A percentile compares a stretch with the other conserved stretches of the same genome.
Conservation (phyloP, 2,797 vertebrate genomes). For the Lagodon rhomboides region DNA sequence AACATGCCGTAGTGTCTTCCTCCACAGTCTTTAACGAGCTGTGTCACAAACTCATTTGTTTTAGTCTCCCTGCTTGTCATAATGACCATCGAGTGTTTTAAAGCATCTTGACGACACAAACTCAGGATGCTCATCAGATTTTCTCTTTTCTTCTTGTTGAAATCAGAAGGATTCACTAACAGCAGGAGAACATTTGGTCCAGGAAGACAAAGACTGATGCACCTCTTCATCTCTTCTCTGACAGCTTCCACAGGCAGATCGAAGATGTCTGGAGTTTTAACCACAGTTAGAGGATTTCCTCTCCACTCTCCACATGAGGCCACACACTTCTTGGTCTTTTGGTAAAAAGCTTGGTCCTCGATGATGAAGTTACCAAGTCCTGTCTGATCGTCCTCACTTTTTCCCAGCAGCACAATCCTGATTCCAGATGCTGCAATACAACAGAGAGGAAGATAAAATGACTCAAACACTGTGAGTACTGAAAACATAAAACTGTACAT, state of each 20-base stretch:
- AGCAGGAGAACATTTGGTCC: conserved; percentile 60
- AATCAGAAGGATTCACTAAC: conserved; percentile 42
- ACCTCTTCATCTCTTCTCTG: neutral
- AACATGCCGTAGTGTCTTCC: neutral
- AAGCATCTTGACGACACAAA: conserved; percentile 36
- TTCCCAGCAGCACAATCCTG: conserved; percentile 59
- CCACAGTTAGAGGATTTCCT: conserved; percentile 9
- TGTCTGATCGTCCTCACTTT: conserved; percentile 12
- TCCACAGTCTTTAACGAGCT: conserved; percentile 9
- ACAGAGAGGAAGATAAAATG: neutral
- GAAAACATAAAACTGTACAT: too few relatives aligned
- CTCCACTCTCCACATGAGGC: conserved; percentile 24
- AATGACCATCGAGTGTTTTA: conserved; percentile 31
- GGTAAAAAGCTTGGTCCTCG: accelerated
- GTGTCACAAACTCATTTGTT: neutral
- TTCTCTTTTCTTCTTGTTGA: conserved; percentile 31
- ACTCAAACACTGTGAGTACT: too few relatives aligned
- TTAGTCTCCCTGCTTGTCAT: neutral
- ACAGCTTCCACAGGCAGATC: neutral
- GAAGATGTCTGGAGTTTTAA: conserved; percentile 35
- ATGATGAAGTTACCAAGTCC: conserved; percentile 23
- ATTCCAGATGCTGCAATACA: neutral
- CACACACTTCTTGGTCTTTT: neutral
- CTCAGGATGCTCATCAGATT: conserved; percentile 37
- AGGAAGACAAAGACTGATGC: neutral